Percentiles rank a stretch among this genome's conserved stretches.
These are phyloP conservation scores for Rambutsinella grinnellia DNA, from an alignment of 2,888 invertebrate species.

Conservation along the genomic window DNA sequence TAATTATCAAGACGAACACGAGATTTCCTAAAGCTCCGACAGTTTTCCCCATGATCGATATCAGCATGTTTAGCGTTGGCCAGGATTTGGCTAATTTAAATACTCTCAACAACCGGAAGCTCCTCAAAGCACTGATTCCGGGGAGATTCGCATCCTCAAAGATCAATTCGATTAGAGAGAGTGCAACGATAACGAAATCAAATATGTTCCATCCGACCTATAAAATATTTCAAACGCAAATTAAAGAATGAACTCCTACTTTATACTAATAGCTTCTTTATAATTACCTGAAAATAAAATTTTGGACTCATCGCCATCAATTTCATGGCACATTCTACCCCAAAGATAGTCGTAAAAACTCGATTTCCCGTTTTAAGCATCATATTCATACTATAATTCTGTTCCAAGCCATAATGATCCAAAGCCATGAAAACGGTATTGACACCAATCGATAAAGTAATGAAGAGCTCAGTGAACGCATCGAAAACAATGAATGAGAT, in stretches of 20 bases:
- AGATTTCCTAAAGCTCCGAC: slow-evolving; percentile 98
- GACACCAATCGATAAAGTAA: slow-evolving; percentile 97
- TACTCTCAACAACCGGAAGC: slow-evolving; percentile 98
- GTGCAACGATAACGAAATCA: slow-evolving; percentile 80
- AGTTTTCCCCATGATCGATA: slow-evolving; percentile 98
- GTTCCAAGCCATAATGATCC: slow-evolving; percentile 90
- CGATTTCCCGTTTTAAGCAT: slow-evolving; percentile 87
- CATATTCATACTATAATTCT: slow-evolving; percentile 78
- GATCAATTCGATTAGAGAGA: slow-evolving; percentile 86
- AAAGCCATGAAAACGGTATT: slow-evolving; percentile 92
- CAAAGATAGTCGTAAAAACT: slow-evolving; percentile 65
- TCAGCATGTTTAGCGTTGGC: slow-evolving; percentile 97
- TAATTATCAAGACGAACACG: slow-evolving; percentile 97
- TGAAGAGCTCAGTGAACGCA: slow-evolving; percentile 97
- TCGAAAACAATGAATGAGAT: slow-evolving; percentile 93
- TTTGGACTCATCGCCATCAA: slow-evolving; percentile 97
- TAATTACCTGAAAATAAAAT: slow-evolving; percentile 97
- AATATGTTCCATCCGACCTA: slow-evolving; percentile 35
- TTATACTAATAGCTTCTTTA: too few species aligned
- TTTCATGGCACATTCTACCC: slow-evolving; percentile 75
- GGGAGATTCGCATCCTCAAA: slow-evolving; percentile 66
- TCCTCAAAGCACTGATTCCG: slow-evolving; percentile 76
- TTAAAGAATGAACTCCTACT: too few species aligned
- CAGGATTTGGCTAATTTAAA: slow-evolving; percentile 91
- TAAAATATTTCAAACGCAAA: slow-evolving; percentile 89